Percentiles rank a stretch among this genome's conserved stretches.
These are phyloP conservation scores for Eclectus roratus DNA, from an alignment of 2,113 vertebrate genomes.

Conservation along the genomic window DNA sequence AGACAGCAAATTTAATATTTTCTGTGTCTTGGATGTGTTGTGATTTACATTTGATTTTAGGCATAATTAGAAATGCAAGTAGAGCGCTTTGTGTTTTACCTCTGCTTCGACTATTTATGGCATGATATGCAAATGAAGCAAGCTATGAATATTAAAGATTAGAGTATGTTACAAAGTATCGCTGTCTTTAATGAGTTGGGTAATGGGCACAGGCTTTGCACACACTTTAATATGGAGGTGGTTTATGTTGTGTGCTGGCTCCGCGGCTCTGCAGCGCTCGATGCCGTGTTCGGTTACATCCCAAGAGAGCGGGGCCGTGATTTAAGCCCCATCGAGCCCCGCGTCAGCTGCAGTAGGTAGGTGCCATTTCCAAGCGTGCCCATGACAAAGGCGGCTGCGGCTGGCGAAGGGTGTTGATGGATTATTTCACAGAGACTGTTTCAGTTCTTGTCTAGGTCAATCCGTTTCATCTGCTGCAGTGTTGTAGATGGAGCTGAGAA, in stretches of 20 bases:
- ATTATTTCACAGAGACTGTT: not conserved
- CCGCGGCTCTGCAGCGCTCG: not conserved
- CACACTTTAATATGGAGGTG: not conserved
- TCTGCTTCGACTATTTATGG: constrained; percentile 80
- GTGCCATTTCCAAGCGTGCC: not conserved
- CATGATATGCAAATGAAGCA: constrained; percentile 74
- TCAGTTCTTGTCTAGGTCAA: constrained; percentile 32
- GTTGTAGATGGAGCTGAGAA: not conserved
- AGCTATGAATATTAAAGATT: constrained; percentile 76
- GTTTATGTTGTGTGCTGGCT: not conserved
- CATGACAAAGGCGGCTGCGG: not conserved
- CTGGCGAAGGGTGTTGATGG: constrained; percentile 9
- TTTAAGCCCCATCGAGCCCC: not conserved
- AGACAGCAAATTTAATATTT: constrained; percentile 63
- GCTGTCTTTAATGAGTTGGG: constrained; percentile 46
- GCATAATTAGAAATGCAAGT: constrained; percentile 80
- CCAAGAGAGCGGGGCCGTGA: constrained; percentile 12
- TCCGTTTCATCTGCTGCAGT: constrained; percentile 20
- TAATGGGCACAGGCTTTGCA: constrained; percentile 14
- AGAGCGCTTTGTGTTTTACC: constrained; percentile 77
- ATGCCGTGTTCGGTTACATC: not conserved
- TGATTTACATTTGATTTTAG: constrained; percentile 76
- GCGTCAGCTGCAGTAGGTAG: not conserved
- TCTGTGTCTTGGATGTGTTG: constrained; percentile 46
- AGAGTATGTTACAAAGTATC: constrained; percentile 42